Evolutionary conservation across 2,113 vertebrate genomes (phyloP).

Genomic region (Perca schrenkii): DNA sequence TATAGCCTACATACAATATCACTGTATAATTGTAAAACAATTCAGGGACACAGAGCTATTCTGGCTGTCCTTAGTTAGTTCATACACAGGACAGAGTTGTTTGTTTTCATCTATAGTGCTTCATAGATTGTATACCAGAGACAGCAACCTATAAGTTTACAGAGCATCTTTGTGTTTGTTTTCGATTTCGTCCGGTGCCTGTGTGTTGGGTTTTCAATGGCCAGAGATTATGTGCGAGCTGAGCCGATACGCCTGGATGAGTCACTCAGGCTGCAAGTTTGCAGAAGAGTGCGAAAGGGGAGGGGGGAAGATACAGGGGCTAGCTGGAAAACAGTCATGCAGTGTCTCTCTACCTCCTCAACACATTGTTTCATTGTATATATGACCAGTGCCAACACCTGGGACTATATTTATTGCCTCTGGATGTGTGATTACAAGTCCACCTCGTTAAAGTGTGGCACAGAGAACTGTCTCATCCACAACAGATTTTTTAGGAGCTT

Average conservation of each 20-base stretch:
- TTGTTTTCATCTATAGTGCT: neutral
- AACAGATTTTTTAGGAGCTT: conserved; percentile 10
- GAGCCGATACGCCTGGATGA: conserved; percentile 83
- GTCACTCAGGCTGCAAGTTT: conserved; percentile 87
- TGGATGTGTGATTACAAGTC: conserved; percentile 21
- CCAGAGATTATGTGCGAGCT: conserved; percentile 73
- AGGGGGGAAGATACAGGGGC: conserved; percentile 59
- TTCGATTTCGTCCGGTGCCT: conserved; percentile 12
- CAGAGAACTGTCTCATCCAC: conserved; percentile 23
- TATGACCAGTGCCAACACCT: conserved; percentile 45
- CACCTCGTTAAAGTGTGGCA: conserved; percentile 1
- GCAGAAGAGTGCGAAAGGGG: conserved; percentile 79
- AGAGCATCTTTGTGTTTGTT: conserved; percentile 26
- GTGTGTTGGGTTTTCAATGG: conserved; percentile 63
- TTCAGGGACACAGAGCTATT: neutral
- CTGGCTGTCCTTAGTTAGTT: neutral
- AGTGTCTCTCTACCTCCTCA: conserved; percentile 54
- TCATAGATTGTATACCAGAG: neutral
- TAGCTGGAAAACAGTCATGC: conserved; percentile 76
- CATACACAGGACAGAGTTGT: neutral
- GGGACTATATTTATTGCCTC: conserved; percentile 9
- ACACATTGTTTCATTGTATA: conserved; percentile 51
- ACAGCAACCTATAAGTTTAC: neutral
- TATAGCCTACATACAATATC: neutral
- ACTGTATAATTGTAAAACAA: neutral